Conservation (phyloP, 2,888 invertebrate species). For the Eurytoma californica region DNA sequence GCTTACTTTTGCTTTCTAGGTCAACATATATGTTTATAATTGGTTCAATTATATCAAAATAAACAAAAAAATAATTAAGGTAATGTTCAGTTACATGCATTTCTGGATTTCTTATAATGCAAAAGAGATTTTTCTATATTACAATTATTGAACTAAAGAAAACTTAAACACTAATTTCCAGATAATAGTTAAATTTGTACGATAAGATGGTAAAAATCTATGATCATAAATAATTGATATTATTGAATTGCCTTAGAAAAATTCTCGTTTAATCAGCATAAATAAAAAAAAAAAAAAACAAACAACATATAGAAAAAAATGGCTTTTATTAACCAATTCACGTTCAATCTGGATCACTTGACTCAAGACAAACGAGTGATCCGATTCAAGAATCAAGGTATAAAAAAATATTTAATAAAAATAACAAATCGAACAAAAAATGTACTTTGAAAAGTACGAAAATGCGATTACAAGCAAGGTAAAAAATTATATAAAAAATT, state of each 20-base stretch:
- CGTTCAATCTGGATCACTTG: slow-evolving; percentile 55
- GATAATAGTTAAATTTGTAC: too few species aligned
- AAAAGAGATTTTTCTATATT: too few species aligned
- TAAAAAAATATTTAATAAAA: slow-evolving; percentile 3
- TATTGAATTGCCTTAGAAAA: too few species aligned
- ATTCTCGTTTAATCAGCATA: neutral
- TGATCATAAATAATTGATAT: too few species aligned
- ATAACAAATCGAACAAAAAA: neutral
- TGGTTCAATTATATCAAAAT: too few species aligned
- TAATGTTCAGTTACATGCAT: too few species aligned
- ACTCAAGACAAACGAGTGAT: slow-evolving; percentile 29
- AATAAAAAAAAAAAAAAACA: slow-evolving; percentile 3
- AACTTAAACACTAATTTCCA: too few species aligned
- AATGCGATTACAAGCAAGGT: slow-evolving; percentile 8
- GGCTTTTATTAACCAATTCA: slow-evolving; percentile 52
- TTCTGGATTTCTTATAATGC: too few species aligned
- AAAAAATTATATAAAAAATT: slow-evolving; percentile 35
- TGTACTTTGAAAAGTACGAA: neutral
- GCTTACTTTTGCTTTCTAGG: slow-evolving; percentile 23
- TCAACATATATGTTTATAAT: slow-evolving; percentile 1
- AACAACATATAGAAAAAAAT: slow-evolving; percentile 27
- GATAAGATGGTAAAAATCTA: too few species aligned
- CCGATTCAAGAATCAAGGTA: slow-evolving; percentile 31
- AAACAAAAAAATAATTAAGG: too few species aligned
- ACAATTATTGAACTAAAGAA: too few species aligned